Evolutionary conservation across 2,888 invertebrate genomes (phyloP), one percentile per base, ranked within the genome.

Genomic region (Rapana venosa): DNA sequence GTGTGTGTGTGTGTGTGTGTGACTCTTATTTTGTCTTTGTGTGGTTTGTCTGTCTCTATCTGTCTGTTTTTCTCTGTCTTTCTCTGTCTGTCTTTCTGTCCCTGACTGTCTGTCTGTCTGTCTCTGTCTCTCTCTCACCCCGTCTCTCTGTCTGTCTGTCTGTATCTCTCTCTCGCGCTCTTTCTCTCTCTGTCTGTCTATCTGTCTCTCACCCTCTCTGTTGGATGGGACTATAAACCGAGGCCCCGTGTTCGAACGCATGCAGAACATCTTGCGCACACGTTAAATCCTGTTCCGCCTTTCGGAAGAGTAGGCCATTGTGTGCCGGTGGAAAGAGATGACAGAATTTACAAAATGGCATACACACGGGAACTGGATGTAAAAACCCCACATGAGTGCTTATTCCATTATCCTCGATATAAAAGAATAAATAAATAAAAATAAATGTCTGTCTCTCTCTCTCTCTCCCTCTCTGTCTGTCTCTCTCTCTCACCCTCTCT

Each of bases 91-190:
- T 74, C 4, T 74, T n/a, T 74, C n/a, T 74, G 22, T 74, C n/a
- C n/a, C 74, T 74, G 22, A 5, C 74, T 74, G 22, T 74, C 74
- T 74, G 22, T 74, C 74, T 74, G 22, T 74, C 30, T 74, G 74
- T 74, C n/a, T 74, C 4, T 74, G 1, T 74, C 4, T n/a, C 22
- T 74, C n/a, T 74, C n/a, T 26, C 11, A 11, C 5, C 22, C 22
- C 26, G n/a, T 47, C 32, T 83, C 61, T 83, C 58, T 83, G 8
- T 83, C 56, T n/a, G 35, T 89, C 85, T 74, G 26, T 70, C 85
- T 89, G 85, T 74, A 2, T 89, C 56, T 85, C 70, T 85, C 74
- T 85, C 77, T 89, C 56, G 35, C 32, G 56, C 22, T 85, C 17
- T 66, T 1, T 66, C 66, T 66, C 66, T 66, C 1, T 26, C 26